Evolutionary conservation across 2,113 vertebrate species (phyloP).

Genomic region (Carollia perspicillata): DNA sequence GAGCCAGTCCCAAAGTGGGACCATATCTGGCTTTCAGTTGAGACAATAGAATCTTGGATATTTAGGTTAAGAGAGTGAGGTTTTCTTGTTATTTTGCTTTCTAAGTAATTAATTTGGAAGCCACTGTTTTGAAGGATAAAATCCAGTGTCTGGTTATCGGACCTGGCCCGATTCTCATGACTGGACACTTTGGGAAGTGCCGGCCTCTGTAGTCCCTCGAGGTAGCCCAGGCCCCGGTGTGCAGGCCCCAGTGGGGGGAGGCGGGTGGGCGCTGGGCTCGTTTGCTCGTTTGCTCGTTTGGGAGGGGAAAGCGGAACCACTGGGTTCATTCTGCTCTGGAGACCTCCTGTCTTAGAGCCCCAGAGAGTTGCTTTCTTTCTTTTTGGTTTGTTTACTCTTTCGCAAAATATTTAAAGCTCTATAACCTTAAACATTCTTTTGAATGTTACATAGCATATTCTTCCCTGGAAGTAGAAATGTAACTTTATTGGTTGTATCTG

Average conservation of each 20-base stretch:
- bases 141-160: neutral
- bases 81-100: neutral
- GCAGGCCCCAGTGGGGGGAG: rapidly evolving
- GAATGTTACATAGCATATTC: neutral
- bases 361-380: neutral
- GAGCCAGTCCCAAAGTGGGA: neutral
- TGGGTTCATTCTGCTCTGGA: neutral
- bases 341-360: neutral
- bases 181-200: too few relatives aligned
- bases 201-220: rapidly evolving
- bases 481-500: slow-evolving; percentile 25
- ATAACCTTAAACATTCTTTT: neutral
- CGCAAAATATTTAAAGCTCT: neutral
- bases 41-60: neutral
- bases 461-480: neutral
- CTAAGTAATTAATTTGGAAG: neutral
- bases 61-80: neutral
- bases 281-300: neutral
- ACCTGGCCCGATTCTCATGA: rapidly evolving
- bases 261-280: neutral
- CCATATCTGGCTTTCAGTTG: neutral
- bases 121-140: neutral
- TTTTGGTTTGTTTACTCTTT: neutral
- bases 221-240: rapidly evolving
- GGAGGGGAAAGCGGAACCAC: neutral